phyloP scores from a whole-genome alignment of 2,888 invertebrate species.

The Agrotis segetum region DNA sequence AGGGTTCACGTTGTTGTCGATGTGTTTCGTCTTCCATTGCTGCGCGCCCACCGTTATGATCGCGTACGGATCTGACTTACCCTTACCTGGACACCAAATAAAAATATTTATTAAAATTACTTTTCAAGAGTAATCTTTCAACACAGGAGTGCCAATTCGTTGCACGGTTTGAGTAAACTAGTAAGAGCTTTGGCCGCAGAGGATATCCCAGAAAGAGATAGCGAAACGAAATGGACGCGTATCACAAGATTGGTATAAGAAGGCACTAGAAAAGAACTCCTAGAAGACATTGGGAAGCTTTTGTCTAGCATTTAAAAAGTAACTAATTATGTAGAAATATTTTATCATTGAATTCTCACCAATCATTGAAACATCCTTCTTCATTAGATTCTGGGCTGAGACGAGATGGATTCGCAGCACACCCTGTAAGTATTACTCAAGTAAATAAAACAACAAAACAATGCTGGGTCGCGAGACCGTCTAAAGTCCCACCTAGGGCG shows the following conservation, averaged over 20 bases:
- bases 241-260: too few relatives aligned
- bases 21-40: slow-evolving; percentile 97
- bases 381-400: slow-evolving; percentile 98
- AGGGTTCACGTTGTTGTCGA: slow-evolving; percentile 98
- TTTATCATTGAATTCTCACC: slow-evolving; percentile 90
- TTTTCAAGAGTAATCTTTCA: background rate
- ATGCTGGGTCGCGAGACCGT: too few relatives aligned
- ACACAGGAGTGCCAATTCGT: too few relatives aligned
- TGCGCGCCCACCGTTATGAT: slow-evolving; percentile 98
- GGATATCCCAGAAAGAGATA: too few relatives aligned
- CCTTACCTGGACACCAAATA: slow-evolving; percentile 92
- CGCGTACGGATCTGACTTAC: slow-evolving; percentile 99
- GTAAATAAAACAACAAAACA: background rate
- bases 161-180: too few relatives aligned
- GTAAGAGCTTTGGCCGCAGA: too few relatives aligned
- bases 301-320: background rate
- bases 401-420: slow-evolving; percentile 98
- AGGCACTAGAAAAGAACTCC: too few relatives aligned
- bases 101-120: background rate
- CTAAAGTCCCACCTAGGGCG: too few relatives aligned
- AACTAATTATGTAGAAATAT: background rate
- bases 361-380: slow-evolving; percentile 97
- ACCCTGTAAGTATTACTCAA: slow-evolving; percentile 91
- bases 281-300: too few relatives aligned
- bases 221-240: too few relatives aligned